Percentiles rank a stretch among this genome's conserved stretches.
These are phyloP conservation scores for Zapornia atra DNA, from an alignment of 2,113 vertebrate species.

Conservation along the genomic window DNA sequence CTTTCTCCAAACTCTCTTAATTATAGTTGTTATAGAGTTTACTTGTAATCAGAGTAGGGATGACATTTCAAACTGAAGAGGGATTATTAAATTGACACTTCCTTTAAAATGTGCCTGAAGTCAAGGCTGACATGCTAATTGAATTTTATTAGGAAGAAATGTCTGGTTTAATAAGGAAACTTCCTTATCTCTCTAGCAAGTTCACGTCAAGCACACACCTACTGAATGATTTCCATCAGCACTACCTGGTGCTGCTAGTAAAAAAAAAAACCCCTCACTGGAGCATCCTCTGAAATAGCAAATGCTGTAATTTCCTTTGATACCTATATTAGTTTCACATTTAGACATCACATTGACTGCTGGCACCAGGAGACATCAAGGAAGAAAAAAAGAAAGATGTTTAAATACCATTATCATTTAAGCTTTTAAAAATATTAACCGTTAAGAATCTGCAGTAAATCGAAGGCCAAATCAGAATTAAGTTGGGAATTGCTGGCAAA, in stretches of 20 bases:
- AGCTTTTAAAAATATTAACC: background rate
- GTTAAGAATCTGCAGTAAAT: background rate
- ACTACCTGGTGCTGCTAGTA: background rate
- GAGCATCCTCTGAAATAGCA: background rate
- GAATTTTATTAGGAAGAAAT: conserved; percentile 28
- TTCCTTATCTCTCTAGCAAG: conserved; percentile 34
- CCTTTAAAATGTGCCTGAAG: conserved; percentile 46
- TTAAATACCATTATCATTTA: background rate
- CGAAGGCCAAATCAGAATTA: background rate
- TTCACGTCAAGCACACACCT: conserved; percentile 1
- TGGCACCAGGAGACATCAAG: background rate
- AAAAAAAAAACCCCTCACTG: background rate
- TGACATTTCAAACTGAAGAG: conserved; percentile 52
- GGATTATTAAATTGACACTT: conserved; percentile 53
- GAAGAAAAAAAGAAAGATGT: background rate
- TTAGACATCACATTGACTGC: background rate
- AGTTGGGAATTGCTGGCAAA: background rate
- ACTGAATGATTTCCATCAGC: background rate
- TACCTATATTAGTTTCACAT: background rate
- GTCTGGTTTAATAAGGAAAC: conserved; percentile 34
- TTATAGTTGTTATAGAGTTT: conserved; percentile 39
- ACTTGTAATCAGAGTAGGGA: conserved; percentile 34
- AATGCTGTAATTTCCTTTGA: background rate
- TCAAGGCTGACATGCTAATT: conserved; percentile 48
- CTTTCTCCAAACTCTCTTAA: conserved; percentile 30